A percentile compares a stretch with the other conserved stretches of the same genome.
These are phyloP conservation scores for Wiebesia pumilae DNA, from an alignment of 1,140 invertebrate genomes.

Conservation along the genomic window DNA sequence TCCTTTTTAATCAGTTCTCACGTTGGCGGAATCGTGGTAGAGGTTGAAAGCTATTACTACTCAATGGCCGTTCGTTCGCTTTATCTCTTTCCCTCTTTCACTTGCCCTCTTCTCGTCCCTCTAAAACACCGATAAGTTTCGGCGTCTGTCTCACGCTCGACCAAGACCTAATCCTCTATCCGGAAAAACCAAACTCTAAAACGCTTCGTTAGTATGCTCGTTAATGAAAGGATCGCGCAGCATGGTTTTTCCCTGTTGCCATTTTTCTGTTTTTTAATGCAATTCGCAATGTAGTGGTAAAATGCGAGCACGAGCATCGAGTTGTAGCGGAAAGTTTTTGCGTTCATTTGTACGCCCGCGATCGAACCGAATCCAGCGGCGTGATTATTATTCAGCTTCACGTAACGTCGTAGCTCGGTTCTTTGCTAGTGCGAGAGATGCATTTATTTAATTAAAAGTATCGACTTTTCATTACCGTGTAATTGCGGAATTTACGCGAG, in stretches of 20 bases:
- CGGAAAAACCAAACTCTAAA: not conserved
- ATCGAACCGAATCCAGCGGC: slow-evolving; percentile 19
- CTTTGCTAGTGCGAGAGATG: not conserved
- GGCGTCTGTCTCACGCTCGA: not conserved
- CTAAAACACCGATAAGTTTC: not conserved
- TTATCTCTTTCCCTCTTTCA: not conserved
- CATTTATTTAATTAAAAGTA: slow-evolving; percentile 44
- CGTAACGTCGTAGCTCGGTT: not conserved
- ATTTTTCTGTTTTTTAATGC: slow-evolving; percentile 2
- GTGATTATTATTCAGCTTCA: slow-evolving; percentile 14
- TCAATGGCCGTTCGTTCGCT: not conserved
- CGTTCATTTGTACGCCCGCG: not conserved
- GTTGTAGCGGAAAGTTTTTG: not conserved
- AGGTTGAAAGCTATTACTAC: not conserved
- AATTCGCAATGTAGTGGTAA: not conserved
- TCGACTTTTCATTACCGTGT: slow-evolving; percentile 3
- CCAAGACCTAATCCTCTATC: slow-evolving; percentile 10
- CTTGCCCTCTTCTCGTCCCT: too few relatives aligned
- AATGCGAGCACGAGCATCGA: not conserved
- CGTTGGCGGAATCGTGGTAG: too few relatives aligned
- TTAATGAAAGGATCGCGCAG: slow-evolving; percentile 43
- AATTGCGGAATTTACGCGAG: slow-evolving; percentile 23
- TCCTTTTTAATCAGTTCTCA: not conserved
- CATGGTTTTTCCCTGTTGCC: not conserved
- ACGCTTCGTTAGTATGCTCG: slow-evolving; percentile 46